Evolutionary conservation across 30 jellyfish, hydroid and myxozoan species (phyloP), one percentile per base, ranked within the genome.

Genomic region (Hydractinia echinata): DNA sequence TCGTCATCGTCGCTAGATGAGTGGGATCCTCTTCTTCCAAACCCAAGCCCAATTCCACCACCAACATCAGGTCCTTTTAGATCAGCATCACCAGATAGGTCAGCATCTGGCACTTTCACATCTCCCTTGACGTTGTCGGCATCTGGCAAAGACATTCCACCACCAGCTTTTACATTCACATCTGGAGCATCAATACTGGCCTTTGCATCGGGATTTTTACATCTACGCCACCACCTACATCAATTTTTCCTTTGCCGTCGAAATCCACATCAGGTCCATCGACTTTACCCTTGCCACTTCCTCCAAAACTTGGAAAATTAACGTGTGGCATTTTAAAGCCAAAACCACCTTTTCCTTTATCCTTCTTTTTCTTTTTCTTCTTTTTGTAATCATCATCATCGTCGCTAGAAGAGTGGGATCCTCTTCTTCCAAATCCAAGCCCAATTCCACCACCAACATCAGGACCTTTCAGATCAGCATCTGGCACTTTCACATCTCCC

Each of bases 371-470:
- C n/a, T n/a, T n/a, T 60, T 71, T 71, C 15, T 61, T 54, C 82
- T 77, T 77, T 4, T 77, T 30, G 4, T 77, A 61, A 10, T 79
- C 86, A 53, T 66, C 79, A 50, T 39, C 78, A 79, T 79, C 85
- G 18, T 51, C 30, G n/a, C 19, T 15, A 9, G 48, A 21, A 3
- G 88, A 62, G 55, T 54, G 66, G 56, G 53, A 44, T 4, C 79
- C 83, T 48, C 53, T 74, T 48, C 66, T 74, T 20, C 55, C 55
- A 39, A 77, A 15, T 9, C 85, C 79, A n/a, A 60, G 53, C 53
- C 76, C 80, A n/a, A 53, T 51, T 9, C 76, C 79, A 55, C 79
- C 85, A 5, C 53, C 76, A 52, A 77, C 53, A 53, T 77, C 82
- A 52, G 76, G 53, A 3, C 80, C 79, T 4, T 77, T 77, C 5